A percentile compares a stretch with the other conserved stretches of the same genome.
Conservation (phyloP, 2,888 invertebrate genomes). For the Dasysyrphus albostriatus region DNA sequence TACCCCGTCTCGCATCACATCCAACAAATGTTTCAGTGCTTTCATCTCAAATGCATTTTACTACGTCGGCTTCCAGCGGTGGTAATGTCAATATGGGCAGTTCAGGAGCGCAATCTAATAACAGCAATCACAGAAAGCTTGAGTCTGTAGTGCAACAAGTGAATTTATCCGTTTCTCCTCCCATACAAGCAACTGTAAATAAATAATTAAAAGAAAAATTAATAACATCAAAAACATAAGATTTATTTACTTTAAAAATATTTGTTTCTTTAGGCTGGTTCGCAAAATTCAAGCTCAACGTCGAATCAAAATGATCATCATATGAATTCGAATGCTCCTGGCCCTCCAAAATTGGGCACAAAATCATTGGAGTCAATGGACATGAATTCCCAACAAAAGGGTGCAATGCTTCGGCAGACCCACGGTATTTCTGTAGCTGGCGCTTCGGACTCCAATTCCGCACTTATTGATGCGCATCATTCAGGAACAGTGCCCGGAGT, state of each 20-base stretch:
- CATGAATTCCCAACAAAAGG: constrained; percentile 85
- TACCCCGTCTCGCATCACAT: constrained; percentile 85
- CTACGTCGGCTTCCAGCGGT: constrained; percentile 78
- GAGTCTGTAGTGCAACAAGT: constrained; percentile 77
- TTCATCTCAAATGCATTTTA: constrained; percentile 80
- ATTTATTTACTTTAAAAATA: not conserved
- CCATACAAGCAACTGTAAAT: constrained; percentile 76
- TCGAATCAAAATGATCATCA: constrained; percentile 82
- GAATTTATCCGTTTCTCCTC: constrained; percentile 76
- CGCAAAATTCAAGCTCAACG: constrained; percentile 77
- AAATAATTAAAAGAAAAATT: not conserved
- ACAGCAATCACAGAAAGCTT: constrained; percentile 64
- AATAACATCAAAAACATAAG: not conserved
- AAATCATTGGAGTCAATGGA: constrained; percentile 84
- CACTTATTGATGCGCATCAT: constrained; percentile 79
- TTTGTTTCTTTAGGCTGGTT: constrained; percentile 77
- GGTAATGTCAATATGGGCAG: constrained; percentile 80
- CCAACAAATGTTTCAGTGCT: constrained; percentile 78
- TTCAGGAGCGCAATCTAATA: constrained; percentile 78
- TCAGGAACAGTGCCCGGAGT: constrained; percentile 79
- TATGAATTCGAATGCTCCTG: constrained; percentile 83
- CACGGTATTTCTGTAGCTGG: constrained; percentile 68
- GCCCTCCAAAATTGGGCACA: constrained; percentile 84
- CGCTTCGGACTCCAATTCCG: constrained; percentile 79
- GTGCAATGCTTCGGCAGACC: constrained; percentile 76